phyloP scores from a whole-genome alignment of 2,797 vertebrate genomes.

The Pseudotriccus pelzelni region DNA sequence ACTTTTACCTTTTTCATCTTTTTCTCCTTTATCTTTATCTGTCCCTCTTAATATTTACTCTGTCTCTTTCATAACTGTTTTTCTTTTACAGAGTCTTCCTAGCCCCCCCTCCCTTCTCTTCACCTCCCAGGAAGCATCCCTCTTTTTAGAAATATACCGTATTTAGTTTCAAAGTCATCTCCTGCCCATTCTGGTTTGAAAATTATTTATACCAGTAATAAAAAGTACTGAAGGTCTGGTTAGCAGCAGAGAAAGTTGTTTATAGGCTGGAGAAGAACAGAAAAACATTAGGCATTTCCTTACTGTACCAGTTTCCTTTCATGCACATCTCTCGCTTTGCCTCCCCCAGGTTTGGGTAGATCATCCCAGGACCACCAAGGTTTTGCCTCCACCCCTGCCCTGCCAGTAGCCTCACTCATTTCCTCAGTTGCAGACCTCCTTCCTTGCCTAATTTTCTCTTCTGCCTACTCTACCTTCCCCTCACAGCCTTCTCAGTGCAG shows the following conservation, averaged over 20 bases:
- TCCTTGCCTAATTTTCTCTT: not conserved
- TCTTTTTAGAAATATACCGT: not conserved
- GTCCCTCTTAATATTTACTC: constrained; percentile 1
- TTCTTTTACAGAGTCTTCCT: not conserved
- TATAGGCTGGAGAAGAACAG: not conserved
- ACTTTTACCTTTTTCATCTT: constrained; percentile 47
- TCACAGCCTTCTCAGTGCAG: not conserved
- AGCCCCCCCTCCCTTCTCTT: not conserved
- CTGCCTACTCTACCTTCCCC: not conserved
- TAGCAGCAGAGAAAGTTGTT: not conserved
- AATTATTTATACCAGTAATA: constrained; percentile 3
- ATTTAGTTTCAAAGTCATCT: constrained; percentile 1
- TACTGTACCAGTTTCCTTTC: not conserved
- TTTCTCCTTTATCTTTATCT: not conserved
- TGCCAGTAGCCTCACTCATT: not conserved
- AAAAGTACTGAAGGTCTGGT: not conserved
- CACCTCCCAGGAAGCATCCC: not conserved
- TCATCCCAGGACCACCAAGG: not conserved
- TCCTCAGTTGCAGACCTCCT: not conserved
- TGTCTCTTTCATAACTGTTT: not conserved
- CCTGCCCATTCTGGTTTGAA: not conserved
- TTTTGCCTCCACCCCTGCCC: not conserved
- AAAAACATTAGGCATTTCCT: not conserved
- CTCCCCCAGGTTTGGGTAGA: not conserved
- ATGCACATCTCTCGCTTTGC: not conserved